Percentiles rank a stretch among this genome's conserved stretches.
Evolutionary conservation across 2,888 invertebrate species (phyloP).

Genomic region (Drosophila prostipennis): DNA sequence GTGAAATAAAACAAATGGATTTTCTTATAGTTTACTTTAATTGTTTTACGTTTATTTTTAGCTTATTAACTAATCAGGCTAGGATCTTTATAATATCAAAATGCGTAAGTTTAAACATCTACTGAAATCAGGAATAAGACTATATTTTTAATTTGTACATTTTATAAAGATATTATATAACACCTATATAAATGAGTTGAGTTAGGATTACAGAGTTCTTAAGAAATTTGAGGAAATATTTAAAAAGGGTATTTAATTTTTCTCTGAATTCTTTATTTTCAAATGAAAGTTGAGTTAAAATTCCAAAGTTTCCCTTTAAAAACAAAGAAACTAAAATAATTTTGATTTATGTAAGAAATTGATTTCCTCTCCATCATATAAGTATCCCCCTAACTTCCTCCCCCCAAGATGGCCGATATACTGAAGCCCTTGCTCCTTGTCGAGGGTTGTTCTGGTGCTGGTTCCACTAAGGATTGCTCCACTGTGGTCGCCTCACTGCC

Average conservation of each 20-base stretch:
- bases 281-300: not conserved
- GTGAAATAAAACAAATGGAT: constrained; percentile 8
- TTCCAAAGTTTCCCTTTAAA: not conserved
- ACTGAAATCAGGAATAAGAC: constrained; percentile 3
- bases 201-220: no score
- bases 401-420: constrained; percentile 84
- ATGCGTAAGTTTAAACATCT: not conserved
- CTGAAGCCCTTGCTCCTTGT: constrained; percentile 82
- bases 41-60: constrained; percentile 19
- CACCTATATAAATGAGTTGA: no score
- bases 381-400: constrained; percentile 69
- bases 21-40: constrained; percentile 24
- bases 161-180: no score
- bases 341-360: not conserved
- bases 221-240: no score
- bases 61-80: constrained; percentile 66
- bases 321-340: no score
- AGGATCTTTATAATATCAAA: constrained; percentile 29
- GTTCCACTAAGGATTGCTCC: constrained; percentile 32
- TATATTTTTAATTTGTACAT: no score
- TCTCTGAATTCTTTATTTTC: not conserved
- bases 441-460: constrained; percentile 56
- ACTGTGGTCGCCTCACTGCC: constrained; percentile 58
- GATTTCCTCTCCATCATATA: no score
- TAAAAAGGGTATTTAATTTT: not conserved